Evolutionary conservation across 1,140 invertebrate genomes (phyloP), one percentile per base, ranked within the genome.

Genomic region (Drosophila simulans): DNA sequence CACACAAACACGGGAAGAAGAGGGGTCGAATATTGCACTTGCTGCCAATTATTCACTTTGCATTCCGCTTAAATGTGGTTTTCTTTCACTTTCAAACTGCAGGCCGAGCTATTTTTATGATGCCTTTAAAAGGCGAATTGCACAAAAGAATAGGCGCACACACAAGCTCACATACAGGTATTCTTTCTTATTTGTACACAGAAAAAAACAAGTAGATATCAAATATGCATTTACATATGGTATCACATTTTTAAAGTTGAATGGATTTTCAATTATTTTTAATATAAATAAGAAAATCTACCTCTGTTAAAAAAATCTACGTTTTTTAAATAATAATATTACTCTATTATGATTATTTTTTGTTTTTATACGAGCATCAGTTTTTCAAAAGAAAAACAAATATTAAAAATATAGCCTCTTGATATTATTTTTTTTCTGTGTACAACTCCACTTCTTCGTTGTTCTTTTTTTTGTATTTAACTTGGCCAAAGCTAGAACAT

Each of bases 401-500:
- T 27, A 27, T 27, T 22, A 27, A 5, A 27, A 27, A 7, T 5
- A 27, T 5, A 27, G 25, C 1, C 25, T 5, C 27, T 5, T 27
- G 27, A 27, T 27, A 27, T 5, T 0, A 27, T 27, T 49, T 49
- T 49, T n/a, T 51, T 34, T 15, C n/a, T 34, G 48, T 51, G 48
- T 58, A 27, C 20, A 35, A 57, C 63, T 76, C 20, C 40, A 77
- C 62, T 69, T 68, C 65, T 65, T 81, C 35, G 27, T 12, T 66
- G 52, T 63, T 55, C 48, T 72, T 80, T 70, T 66, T 66, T 55
- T 54, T 63, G 57, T 63, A 64, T 82, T 89, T 72, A 84, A 89
- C 80, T 84, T 89, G 84, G 80, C 84, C 68, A 71, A 77, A 78
- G 75, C 74, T 86, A 85, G 82, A 85, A 89, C 80, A 88, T 77